Evolutionary conservation across 2,888 invertebrate genomes (phyloP), one percentile per base, ranked within the genome.

Genomic region (Latheticus oryzae): DNA sequence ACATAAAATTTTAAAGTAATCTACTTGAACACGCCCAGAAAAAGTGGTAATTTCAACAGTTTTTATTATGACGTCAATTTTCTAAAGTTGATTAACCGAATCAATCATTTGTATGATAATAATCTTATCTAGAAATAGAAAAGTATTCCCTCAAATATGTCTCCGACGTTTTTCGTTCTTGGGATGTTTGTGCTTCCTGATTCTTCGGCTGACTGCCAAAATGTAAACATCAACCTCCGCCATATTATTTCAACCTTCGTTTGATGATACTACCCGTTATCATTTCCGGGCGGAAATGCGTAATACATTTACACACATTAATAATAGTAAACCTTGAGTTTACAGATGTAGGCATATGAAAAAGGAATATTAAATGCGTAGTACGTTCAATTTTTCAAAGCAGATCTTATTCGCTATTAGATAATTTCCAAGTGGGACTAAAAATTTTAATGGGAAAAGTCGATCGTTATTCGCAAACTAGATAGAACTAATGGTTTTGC

Each of bases 131-230:
- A n/a, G n/a, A n/a, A n/a, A n/a, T n/a, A n/a, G n/a, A n/a, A n/a
- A n/a, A n/a, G n/a, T n/a, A n/a, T n/a, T n/a, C n/a, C n/a, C n/a
- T n/a, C n/a, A n/a, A n/a, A n/a, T n/a, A n/a, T n/a, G 13, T 33
- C 8, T 12, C 5, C 33, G 15, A 28, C 19, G 19, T n/a, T 11
- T n/a, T 24, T 42, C 7, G n/a, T 8, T 37, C 9, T 19, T 45
- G 17, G 47, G 53, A 48, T 35, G 40, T 47, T 53, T 58, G 48
- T 47, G 53, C 53, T 58, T 58, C 58, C 58, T 58, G 48, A 40
- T 15, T 40, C 58, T 33, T 48, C 47, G 13, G 12, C 12, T 24
- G 13, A 21, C n/a, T 21, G 33, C 48, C 33, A 50, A 56, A 48
- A 40, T 16, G 50, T 50, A 58, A 42, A 58, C 30, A 58, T 12